phyloP scores from a whole-genome alignment of 2,888 invertebrate species.

The Drymonia ruficornis region DNA sequence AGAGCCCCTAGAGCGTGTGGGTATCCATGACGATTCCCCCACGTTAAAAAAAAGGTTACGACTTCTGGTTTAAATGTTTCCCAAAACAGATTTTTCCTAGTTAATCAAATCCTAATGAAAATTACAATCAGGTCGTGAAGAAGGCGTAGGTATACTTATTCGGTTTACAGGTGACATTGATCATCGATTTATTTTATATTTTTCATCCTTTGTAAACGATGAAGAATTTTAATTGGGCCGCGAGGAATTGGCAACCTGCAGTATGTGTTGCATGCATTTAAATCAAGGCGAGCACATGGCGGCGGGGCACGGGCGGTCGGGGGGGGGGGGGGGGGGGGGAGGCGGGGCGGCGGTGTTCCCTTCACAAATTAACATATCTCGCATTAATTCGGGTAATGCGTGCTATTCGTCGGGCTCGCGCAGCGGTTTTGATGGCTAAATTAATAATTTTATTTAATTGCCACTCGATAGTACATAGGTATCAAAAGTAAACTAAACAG shows the following conservation, averaged over 20 bases:
- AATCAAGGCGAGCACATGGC: no score
- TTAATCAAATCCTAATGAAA: background rate
- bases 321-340: background rate
- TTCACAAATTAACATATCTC: slow-evolving; percentile 3
- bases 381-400: background rate
- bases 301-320: background rate
- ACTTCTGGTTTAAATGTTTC: no score
- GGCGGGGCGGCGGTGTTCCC: background rate
- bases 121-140: background rate
- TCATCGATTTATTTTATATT: background rate
- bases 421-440: no score
- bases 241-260: background rate
- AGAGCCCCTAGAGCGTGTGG: no score
- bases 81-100: no score
- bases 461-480: no score
- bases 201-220: background rate
- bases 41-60: no score
- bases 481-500: background rate
- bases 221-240: background rate
- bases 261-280: background rate
- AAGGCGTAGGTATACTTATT: background rate
- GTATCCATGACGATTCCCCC: no score
- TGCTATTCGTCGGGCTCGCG: background rate
- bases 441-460: no score
- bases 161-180: background rate